These are phyloP conservation scores for Thymelicus acteon DNA, from an alignment of 2,888 invertebrate species.

Conservation along the genomic window DNA sequence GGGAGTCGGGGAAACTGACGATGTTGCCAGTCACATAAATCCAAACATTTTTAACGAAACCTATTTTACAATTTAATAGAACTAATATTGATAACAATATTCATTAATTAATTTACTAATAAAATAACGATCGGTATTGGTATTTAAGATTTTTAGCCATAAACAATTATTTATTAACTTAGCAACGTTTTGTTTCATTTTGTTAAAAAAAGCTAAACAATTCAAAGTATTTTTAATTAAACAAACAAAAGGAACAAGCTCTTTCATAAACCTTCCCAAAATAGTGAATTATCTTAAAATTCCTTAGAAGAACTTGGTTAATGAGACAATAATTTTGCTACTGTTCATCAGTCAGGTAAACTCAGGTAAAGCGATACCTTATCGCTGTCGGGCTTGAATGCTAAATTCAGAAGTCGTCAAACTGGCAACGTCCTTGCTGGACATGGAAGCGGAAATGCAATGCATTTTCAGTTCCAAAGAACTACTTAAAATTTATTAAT, in stretches of 20 bases:
- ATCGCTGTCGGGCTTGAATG: constrained; percentile 49
- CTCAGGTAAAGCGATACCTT: constrained; percentile 33
- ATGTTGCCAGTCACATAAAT: constrained; percentile 52
- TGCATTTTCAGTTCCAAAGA: constrained; percentile 37
- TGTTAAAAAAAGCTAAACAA: no score
- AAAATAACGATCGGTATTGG: no score
- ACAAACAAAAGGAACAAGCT: background rate
- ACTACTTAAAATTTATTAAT: constrained; percentile 6
- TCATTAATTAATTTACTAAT: no score
- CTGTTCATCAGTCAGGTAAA: constrained; percentile 45
- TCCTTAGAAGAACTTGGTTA: constrained; percentile 13
- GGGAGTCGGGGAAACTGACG: constrained; percentile 57
- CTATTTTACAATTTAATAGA: no score
- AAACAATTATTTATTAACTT: no score
- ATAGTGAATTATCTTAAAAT: constrained; percentile 2
- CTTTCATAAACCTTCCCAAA: background rate
- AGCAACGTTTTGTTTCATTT: no score
- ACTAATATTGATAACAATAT: no score
- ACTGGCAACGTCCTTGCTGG: constrained; percentile 77
- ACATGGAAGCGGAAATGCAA: constrained; percentile 54
- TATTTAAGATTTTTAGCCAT: no score
- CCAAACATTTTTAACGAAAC: background rate
- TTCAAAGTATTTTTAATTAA: background rate
- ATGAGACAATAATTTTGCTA: constrained; percentile 45
- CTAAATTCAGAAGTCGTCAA: constrained; percentile 81